Evolutionary conservation across 1,140 invertebrate genomes (phyloP).

Genomic region (Diuraphis noxia): DNA sequence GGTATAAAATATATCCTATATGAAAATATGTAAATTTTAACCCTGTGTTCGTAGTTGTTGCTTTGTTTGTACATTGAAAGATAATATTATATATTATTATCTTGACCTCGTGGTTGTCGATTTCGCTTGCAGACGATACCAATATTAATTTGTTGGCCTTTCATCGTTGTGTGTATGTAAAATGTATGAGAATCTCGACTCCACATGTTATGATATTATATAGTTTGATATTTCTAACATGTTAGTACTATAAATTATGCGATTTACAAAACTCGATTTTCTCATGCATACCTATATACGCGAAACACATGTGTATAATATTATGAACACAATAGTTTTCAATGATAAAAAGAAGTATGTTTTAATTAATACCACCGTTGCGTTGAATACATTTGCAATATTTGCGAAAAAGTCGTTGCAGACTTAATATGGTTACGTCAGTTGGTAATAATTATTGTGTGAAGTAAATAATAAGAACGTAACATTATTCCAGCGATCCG

Average conservation of each 20-base stretch:
- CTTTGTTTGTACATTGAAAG: neutral
- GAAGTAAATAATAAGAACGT: neutral
- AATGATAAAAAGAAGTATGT: neutral
- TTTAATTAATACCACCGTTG: neutral
- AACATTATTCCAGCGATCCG: neutral
- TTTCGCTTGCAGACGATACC: neutral
- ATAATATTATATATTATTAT: neutral
- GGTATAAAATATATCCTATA: too few relatives aligned
- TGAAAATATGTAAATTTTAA: neutral
- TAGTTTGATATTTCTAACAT: neutral
- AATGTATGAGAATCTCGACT: neutral
- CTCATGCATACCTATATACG: neutral
- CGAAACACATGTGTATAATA: neutral
- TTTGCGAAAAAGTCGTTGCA: neutral
- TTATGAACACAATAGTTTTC: neutral
- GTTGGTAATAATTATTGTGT: neutral
- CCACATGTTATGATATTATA: neutral
- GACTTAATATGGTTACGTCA: neutral
- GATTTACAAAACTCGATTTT: neutral
- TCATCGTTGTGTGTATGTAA: neutral
- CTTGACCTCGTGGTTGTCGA: neutral
- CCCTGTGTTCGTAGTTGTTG: neutral
- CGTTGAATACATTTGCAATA: neutral
- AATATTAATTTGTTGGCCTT: neutral
- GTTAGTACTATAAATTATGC: neutral